phyloP scores from a whole-genome alignment of 2,888 invertebrate genomes.

The Drosophila melanosoma region DNA sequence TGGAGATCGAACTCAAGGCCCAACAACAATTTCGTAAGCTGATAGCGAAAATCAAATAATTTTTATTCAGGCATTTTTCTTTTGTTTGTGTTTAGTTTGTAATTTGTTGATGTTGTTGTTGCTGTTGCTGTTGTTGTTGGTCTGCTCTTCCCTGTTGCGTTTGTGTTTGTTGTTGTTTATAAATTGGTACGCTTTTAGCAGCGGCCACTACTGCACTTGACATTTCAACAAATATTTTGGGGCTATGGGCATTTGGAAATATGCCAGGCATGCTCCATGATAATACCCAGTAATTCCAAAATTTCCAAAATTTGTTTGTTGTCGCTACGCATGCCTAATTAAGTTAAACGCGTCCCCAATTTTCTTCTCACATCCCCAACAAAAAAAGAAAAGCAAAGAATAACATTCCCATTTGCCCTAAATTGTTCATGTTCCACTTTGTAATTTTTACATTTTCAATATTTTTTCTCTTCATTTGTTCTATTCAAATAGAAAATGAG shows the following conservation, averaged over 20 bases:
- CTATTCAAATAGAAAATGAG: conserved; percentile 5
- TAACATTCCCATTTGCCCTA: background rate
- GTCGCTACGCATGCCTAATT: conserved; percentile 62
- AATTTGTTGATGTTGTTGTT: conserved; percentile 20
- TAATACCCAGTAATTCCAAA: conserved; percentile 55
- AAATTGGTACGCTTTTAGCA: conserved; percentile 44
- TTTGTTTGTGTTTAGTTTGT: conserved; percentile 15
- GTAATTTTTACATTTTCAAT: conserved; percentile 27
- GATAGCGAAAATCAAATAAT: conserved; percentile 39
- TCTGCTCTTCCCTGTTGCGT: conserved; percentile 2
- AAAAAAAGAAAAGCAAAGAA: background rate
- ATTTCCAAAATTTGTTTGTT: conserved; percentile 53
- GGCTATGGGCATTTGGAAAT: conserved; percentile 69
- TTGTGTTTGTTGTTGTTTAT: conserved; percentile 57
- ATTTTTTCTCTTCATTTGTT: conserved; percentile 14
- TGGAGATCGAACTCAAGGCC: conserved; percentile 40
- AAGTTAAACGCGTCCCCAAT: conserved; percentile 53
- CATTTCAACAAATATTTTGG: conserved; percentile 76
- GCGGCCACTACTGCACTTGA: conserved; percentile 69
- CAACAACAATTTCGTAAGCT: conserved; percentile 43
- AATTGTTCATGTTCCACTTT: conserved; percentile 34
- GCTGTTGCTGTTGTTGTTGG: conserved; percentile 13
- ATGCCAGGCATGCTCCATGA: conserved; percentile 70
- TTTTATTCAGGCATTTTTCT: conserved; percentile 31
- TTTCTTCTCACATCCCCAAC: background rate